phyloP scores from a whole-genome alignment of 2,113 vertebrate species.

The Nettapus auritus region DNA sequence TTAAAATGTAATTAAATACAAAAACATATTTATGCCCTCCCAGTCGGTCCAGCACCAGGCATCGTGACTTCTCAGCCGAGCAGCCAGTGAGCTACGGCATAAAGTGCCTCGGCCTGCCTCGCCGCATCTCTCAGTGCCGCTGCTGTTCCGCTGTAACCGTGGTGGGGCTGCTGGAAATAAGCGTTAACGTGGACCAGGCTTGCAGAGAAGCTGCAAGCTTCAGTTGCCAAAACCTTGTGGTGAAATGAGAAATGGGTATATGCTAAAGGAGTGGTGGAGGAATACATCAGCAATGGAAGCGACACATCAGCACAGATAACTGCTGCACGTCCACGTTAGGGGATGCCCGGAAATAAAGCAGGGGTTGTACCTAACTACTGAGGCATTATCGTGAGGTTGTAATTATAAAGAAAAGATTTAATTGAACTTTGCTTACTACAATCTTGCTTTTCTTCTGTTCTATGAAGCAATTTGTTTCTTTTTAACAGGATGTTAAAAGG shows the following conservation, averaged over 20 bases:
- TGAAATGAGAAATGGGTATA: background rate
- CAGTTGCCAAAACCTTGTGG: background rate
- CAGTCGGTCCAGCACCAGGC: background rate
- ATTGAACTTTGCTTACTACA: background rate
- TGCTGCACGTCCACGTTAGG: background rate
- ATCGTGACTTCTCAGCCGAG: background rate
- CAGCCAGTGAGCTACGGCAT: background rate
- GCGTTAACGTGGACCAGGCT: background rate
- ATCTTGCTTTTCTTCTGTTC: background rate
- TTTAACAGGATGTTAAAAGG: background rate
- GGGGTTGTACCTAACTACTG: background rate
- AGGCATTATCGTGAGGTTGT: background rate
- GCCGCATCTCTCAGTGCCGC: background rate
- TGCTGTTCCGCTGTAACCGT: background rate
- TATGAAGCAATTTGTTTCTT: background rate
- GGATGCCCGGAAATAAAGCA: background rate
- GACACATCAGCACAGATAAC: background rate
- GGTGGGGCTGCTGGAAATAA: background rate
- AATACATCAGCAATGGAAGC: background rate
- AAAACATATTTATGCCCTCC: background rate
- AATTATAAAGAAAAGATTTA: background rate
- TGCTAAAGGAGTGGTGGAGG: background rate
- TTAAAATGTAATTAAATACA: background rate
- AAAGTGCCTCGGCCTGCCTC: background rate
- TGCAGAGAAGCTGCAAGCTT: background rate